These are phyloP conservation scores for Laupala kohalensis DNA, from an alignment of 1,140 invertebrate species.

Conservation along the genomic window DNA sequence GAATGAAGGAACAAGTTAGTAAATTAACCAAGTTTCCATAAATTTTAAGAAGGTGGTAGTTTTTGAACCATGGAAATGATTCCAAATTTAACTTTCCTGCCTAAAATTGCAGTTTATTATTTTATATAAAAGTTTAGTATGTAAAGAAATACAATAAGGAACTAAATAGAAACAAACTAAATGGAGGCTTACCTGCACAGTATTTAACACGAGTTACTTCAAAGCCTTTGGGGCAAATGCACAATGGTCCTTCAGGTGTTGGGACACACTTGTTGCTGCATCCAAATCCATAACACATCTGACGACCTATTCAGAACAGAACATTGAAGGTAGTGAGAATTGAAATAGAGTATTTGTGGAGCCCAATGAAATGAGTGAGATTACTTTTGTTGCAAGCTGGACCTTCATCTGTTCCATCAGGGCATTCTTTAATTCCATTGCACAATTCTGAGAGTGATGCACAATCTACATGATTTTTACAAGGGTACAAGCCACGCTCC, in stretches of 20 bases:
- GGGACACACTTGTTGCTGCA: constrained; percentile 3
- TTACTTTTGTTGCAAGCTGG: constrained; percentile 33
- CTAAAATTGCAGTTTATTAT: not conserved
- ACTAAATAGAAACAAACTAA: not conserved
- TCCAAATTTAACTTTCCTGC: too few species aligned
- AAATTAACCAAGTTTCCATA: too few species aligned
- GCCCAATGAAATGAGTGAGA: constrained; percentile 4
- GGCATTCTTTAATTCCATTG: constrained; percentile 60
- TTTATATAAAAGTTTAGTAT: too few species aligned
- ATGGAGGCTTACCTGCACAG: constrained; percentile 14
- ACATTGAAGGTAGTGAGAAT: not conserved
- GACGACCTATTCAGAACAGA: not conserved
- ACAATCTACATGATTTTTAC: constrained; percentile 45
- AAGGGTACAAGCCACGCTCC: constrained; percentile 36
- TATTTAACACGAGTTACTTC: not conserved
- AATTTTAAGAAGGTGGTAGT: too few species aligned
- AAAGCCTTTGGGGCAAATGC: constrained; percentile 33
- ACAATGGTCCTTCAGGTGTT: constrained; percentile 27
- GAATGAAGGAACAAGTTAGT: too few species aligned
- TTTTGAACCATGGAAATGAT: too few species aligned
- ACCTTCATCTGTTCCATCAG: constrained; percentile 60
- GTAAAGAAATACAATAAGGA: not conserved
- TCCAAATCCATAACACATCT: not conserved
- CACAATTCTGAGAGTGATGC: constrained; percentile 51
- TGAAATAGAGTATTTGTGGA: not conserved